phyloP scores from a whole-genome alignment of 2,113 vertebrate species.

The Megaceryle torquata region DNA sequence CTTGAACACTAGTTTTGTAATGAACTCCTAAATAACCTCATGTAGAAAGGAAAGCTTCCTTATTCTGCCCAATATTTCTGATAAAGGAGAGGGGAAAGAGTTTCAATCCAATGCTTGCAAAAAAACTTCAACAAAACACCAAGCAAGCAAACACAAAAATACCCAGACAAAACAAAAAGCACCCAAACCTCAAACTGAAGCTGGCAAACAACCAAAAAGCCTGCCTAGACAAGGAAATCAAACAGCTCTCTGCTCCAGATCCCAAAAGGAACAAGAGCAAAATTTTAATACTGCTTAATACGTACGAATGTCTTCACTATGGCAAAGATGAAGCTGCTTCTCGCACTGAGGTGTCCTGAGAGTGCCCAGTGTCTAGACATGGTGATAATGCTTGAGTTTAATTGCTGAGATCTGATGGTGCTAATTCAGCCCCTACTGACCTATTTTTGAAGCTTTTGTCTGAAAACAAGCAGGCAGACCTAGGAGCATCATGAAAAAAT shows the following conservation, averaged over 20 bases:
- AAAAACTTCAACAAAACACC: too few relatives aligned
- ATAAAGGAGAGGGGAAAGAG: neutral
- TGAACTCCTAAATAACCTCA: neutral
- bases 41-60: neutral
- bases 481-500: neutral
- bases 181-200: neutral
- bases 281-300: neutral
- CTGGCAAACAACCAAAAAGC: neutral
- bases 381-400: neutral
- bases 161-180: neutral
- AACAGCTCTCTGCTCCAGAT: neutral
- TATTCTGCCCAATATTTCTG: neutral
- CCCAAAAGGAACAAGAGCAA: neutral
- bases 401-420: neutral
- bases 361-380: neutral
- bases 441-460: neutral
- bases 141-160: too few relatives aligned
- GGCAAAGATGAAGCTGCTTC: neutral
- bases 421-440: neutral
- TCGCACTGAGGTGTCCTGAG: neutral
- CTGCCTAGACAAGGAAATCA: neutral
- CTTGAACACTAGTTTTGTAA: neutral
- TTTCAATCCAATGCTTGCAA: neutral
- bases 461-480: neutral
- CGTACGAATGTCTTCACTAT: neutral